Evolutionary conservation across 2,888 invertebrate genomes (phyloP), one percentile per base, ranked within the genome.

Genomic region (Gryllus longicercus): DNA sequence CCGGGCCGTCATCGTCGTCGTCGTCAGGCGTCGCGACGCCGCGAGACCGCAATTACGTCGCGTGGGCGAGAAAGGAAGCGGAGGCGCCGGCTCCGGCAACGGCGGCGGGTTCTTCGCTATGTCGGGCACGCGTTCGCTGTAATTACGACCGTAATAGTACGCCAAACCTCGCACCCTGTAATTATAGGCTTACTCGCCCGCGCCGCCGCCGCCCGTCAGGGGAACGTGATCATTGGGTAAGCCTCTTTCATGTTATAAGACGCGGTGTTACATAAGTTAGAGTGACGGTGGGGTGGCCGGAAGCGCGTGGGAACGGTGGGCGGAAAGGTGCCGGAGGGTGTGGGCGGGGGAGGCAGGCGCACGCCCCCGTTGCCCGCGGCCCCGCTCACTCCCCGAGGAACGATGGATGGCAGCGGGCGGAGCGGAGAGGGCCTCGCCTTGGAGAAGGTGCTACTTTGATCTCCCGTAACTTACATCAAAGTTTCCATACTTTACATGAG

Each of bases 91-190:
- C 38, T 11, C 4, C 16, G 63, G 63, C 14, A 16, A 63, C 63
- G 63, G 63, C n/a, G 63, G 38, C 14, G 63, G 63, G 14, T 63
- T 63, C 63, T 63, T 63, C 16, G 14, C 63, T 63, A 63, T 63
- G 63, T 63, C 63, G 63, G 14, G 63, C 63, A 63, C 63, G 63
- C 63, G 63, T n/a, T n/a, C 63, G 63, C 63, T 63, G 63, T 63
- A 63, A 63, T 63, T 63, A 63, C 63, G 63, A 11, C 63, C n/a
- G 14, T 14, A 63, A 63, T 63, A n/a, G 63, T 63, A 63, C 63
- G 63, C n/a, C 63, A 63, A 63, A 63, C 63, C 63, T 63, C n/a
- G 63, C 63, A 63, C 63, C 63, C 16, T 63, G 63, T 63, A 63
- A 63, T 63, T 63, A 63, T 63, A 63, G 63, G 63, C 63, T 14